Evolutionary conservation across 1,140 invertebrate species (phyloP).

Genomic region (Pissodes strobi): DNA sequence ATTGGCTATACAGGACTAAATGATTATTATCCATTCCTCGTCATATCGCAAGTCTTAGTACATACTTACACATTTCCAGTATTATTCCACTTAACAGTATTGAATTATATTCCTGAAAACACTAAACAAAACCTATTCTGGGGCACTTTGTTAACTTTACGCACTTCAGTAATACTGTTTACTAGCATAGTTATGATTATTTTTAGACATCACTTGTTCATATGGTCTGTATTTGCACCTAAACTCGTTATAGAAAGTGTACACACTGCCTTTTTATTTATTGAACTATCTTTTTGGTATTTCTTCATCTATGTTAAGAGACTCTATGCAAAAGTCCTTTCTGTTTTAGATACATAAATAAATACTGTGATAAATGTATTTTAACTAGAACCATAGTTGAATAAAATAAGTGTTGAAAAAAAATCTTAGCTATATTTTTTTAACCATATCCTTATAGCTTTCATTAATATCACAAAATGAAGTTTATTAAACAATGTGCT

Average conservation of each 20-base stretch:
- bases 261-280: constrained; percentile 45
- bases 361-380: no score
- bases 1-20: constrained; percentile 85
- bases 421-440: no score
- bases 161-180: constrained; percentile 42
- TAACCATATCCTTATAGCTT: no score
- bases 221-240: constrained; percentile 55
- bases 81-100: constrained; percentile 62
- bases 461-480: no score
- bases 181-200: constrained; percentile 45
- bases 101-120: constrained; percentile 46
- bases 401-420: no score
- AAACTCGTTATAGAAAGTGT: constrained; percentile 52
- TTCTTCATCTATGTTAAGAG: constrained; percentile 6
- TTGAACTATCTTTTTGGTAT: constrained; percentile 37
- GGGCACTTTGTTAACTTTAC: constrained; percentile 34
- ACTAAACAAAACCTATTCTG: constrained; percentile 28
- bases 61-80: constrained; percentile 71
- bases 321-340: no score
- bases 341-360: no score
- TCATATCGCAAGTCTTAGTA: constrained; percentile 73
- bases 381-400: no score
- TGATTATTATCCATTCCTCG: constrained; percentile 70
- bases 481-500: no score
- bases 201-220: constrained; percentile 51